phyloP scores from a whole-genome alignment of 2,888 invertebrate genomes.

The Heteromurus nitidus region DNA sequence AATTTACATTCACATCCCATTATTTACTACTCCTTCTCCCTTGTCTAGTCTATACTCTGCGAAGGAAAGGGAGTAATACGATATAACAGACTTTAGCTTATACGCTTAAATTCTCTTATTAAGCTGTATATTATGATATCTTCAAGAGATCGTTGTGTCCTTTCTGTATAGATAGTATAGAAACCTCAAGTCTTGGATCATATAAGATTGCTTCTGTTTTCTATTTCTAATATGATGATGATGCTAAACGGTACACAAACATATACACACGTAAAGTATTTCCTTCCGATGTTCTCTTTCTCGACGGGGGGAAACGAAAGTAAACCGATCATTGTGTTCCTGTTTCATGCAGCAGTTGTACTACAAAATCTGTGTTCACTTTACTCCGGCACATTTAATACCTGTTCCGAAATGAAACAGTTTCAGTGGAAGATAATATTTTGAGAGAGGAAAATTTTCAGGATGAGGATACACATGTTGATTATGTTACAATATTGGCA shows the following conservation, averaged over 20 bases:
- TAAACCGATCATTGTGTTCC: not conserved
- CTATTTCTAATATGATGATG: conserved; percentile 12
- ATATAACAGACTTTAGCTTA: too few relatives aligned
- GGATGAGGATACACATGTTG: not conserved
- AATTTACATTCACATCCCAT: conserved; percentile 59
- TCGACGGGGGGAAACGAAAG: not conserved
- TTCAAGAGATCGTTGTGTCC: not conserved
- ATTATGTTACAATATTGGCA: not conserved
- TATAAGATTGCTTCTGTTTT: conserved; percentile 3
- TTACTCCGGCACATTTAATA: not conserved
- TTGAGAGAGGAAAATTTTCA: not conserved
- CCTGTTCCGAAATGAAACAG: not conserved
- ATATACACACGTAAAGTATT: too few relatives aligned
- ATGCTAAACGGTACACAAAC: too few relatives aligned
- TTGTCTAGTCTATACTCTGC: too few relatives aligned
- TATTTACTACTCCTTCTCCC: conserved; percentile 44
- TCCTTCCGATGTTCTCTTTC: not conserved
- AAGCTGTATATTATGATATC: too few relatives aligned
- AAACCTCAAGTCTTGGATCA: not conserved
- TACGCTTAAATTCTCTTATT: conserved; percentile 20
- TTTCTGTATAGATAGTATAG: not conserved
- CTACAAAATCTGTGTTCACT: not conserved
- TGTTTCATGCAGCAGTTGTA: not conserved
- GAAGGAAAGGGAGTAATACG: too few relatives aligned
- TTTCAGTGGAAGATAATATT: not conserved